Evolutionary conservation across 2,888 invertebrate genomes (phyloP).

Genomic region (Dorcus parallelipipedus): DNA sequence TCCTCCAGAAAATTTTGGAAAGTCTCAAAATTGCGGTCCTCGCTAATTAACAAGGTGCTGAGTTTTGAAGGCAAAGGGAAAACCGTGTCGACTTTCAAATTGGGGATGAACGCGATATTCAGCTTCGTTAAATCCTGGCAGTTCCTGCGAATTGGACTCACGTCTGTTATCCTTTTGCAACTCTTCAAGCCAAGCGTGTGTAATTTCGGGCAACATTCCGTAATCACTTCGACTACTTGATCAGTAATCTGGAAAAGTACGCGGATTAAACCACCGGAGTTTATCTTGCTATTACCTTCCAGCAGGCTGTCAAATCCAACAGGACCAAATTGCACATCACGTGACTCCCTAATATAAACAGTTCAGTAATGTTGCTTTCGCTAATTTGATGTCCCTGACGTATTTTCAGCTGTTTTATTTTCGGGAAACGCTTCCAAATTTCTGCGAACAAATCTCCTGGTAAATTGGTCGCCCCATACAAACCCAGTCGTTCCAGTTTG

Average conservation of each 20-base stretch:
- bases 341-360: constrained; percentile 22
- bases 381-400: constrained; percentile 29
- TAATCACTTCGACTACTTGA: constrained; percentile 25
- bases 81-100: constrained; percentile 15
- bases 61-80: constrained; percentile 19
- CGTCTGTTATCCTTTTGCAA: constrained; percentile 27
- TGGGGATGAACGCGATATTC: constrained; percentile 30
- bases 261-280: background rate
- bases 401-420: constrained; percentile 29
- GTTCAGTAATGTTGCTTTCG: constrained; percentile 19
- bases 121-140: constrained; percentile 24
- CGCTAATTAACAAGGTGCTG: constrained; percentile 24
- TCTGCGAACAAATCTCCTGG: constrained; percentile 25
- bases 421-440: constrained; percentile 25
- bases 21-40: constrained; percentile 4
- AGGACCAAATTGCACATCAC: constrained; percentile 24
- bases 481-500: constrained; percentile 25
- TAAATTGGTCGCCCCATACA: constrained; percentile 30
- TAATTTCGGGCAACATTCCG: constrained; percentile 26
- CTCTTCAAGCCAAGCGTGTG: constrained; percentile 27
- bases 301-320: constrained; percentile 32
- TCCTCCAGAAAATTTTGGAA: background rate
- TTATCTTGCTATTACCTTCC: constrained; percentile 20
- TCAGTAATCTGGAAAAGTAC: constrained; percentile 21
- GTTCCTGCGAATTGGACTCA: constrained; percentile 22